Conservation (phyloP, 2,888 invertebrate genomes). For the Thyatira batis region DNA sequence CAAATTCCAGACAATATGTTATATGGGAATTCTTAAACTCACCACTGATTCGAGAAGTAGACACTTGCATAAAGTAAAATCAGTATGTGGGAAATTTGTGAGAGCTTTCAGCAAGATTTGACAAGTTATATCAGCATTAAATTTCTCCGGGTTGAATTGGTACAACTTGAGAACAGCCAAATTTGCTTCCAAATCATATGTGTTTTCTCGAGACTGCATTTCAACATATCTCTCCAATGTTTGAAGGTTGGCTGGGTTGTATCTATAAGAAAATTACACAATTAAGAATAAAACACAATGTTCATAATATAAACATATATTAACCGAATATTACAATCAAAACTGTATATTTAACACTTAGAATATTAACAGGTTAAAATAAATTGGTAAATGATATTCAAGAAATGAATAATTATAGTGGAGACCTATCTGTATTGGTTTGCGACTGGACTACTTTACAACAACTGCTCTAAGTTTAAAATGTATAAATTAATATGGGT, state of each 20-base stretch:
- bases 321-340: no score
- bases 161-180: constrained; percentile 97
- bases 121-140: constrained; percentile 92
- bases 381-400: no score
- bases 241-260: constrained; percentile 97
- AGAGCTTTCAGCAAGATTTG: constrained; percentile 97
- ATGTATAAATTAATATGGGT: no score
- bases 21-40: constrained; percentile 28
- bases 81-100: constrained; percentile 98
- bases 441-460: no score
- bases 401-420: no score
- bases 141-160: constrained; percentile 95
- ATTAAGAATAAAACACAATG: background rate
- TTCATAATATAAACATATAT: no score
- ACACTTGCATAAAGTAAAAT: constrained; percentile 98
- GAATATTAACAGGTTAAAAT: no score
- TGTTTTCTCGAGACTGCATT: constrained; percentile 95
- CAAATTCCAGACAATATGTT: background rate
- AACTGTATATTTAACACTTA: no score
- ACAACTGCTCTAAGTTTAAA: no score
- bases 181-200: constrained; percentile 98
- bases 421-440: no score
- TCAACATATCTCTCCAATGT: constrained; percentile 96
- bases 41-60: constrained; percentile 89
- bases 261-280: constrained; percentile 81